Percentiles rank a stretch among this genome's conserved stretches.
These are phyloP conservation scores for Salmo trutta DNA, from an alignment of 2,797 vertebrate genomes.

Conservation along the genomic window DNA sequence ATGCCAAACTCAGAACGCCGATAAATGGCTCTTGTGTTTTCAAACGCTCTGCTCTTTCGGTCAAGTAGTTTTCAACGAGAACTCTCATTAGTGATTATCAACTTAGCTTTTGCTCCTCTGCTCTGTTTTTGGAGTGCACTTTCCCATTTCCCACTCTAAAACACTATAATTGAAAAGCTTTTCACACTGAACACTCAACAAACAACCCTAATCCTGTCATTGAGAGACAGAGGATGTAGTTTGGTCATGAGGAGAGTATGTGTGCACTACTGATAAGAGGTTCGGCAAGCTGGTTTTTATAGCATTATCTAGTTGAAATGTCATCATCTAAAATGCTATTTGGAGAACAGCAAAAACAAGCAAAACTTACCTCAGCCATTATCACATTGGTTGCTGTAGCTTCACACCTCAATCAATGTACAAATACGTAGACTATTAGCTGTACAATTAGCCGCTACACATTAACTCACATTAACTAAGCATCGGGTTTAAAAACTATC, in stretches of 20 bases:
- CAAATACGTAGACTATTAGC: too few relatives aligned
- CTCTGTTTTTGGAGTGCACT: not conserved
- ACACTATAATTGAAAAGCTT: constrained; percentile 10
- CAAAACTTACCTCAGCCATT: too few relatives aligned
- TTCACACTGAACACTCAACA: constrained; percentile 2
- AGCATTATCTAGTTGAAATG: too few relatives aligned
- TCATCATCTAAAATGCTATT: too few relatives aligned
- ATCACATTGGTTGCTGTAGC: too few relatives aligned
- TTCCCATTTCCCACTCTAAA: not conserved
- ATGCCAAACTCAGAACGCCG: constrained; percentile 5
- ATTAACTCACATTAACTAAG: too few relatives aligned
- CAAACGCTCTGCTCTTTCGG: not conserved
- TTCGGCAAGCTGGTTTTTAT: not conserved
- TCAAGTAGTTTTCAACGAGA: not conserved
- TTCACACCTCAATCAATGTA: too few relatives aligned
- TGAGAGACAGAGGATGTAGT: not conserved
- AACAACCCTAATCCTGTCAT: not conserved
- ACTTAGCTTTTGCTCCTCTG: not conserved
- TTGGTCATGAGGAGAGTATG: not conserved
- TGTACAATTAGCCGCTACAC: too few relatives aligned
- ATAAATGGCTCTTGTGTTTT: constrained; percentile 1
- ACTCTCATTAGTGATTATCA: not conserved
- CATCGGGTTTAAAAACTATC: too few relatives aligned
- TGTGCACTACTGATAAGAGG: not conserved
- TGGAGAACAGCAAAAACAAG: too few relatives aligned